Evolutionary conservation across 2,113 vertebrate species (phyloP), one percentile per base, ranked within the genome.

Genomic region (Trogon surrucura): DNA sequence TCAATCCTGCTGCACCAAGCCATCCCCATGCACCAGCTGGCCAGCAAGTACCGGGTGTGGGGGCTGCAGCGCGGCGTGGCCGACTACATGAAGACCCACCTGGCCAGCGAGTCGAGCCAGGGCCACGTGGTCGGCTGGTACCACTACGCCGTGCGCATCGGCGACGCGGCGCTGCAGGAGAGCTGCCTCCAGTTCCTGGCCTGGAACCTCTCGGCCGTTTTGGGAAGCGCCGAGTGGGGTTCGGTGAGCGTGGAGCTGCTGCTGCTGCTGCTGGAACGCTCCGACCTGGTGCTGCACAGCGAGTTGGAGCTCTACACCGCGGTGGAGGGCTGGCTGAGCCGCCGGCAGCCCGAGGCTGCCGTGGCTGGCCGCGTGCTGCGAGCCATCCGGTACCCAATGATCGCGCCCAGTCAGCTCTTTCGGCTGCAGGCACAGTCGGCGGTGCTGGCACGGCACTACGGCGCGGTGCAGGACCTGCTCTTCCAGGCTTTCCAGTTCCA

Each of bases 401-500:
- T 99, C 85, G 98, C 99, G 0, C 98, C 99, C 0, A 98, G 97
- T 36, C 99, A 99, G 80, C 98, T 99, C 8, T 99, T 99, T 97
- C 98, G 98, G 53, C 97, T 99, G 92, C 99, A 99, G 98, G 98
- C 97, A 50, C 98, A 98, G 96, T 99, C 99, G 1, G 72, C 96
- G 0, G 97, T 98, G 32, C 97, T 99, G 96, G 97, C 96, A 7
- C 98, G 97, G 73, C 98, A 99, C 45, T 97, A 98, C 48, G 90
- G 91, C 12, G 98, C 99, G 0, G 98, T 99, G 89, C 99, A 98
- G 2, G 98, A 99, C 96, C 98, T 99, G 65, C 98, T 99, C 62
- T 99, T 99, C 92, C 98, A 99, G 97, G 98, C 99, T 30, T 99
- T 99, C 97, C 99, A 99, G 98, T 99, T 99, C 95, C 99, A 99